Evolutionary conservation across 2,888 invertebrate species (phyloP), one percentile per base, ranked within the genome.

Genomic region (Oxycera nigricornis): DNA sequence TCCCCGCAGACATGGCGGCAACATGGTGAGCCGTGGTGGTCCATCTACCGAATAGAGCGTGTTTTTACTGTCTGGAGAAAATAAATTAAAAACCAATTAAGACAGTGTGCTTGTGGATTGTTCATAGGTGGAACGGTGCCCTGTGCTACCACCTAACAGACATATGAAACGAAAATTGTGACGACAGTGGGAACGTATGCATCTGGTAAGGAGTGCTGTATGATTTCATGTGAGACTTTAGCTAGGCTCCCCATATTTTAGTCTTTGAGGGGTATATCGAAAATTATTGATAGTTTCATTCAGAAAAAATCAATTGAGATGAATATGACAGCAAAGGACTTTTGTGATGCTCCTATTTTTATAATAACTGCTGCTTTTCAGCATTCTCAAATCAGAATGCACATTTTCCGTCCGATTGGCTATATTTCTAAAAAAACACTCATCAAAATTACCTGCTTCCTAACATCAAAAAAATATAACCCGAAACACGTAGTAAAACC

Each of bases 81-180:
- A 52, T 52, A 70, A 70, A 70, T 70, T 70, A 70, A 70, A 70
- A 70, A 70, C 55, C 70, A 70, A 70, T 70, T 70, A 70, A 70
- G 70, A 30, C 24, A 52, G 31, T 20, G 31, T 22, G 11, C 22
- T 20, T 20, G 50, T 31, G 55, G 67, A 68, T 50, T 17, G n/a
- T 28, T 31, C 31, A n/a, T 61, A 1, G 31, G 1, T 24, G 24
- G 2, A 65, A 17, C 24, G 3, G 22, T 55, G 55, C 17, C 6
- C 6, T 7, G 20, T 24, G 55, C 55, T 55, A 55, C 55, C 22
- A 24, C 14, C 9, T 55, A 24, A 55, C 6, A 2, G 22, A 22
- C 11, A 24, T 9, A 14, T 50, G 24, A 24, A 14, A 22, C 14
- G 22, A 24, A 24, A 22, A 22, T 55, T 24, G 55, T 9, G 24